Evolutionary conservation across 2,113 vertebrate species (phyloP), one percentile per base, ranked within the genome.

Genomic region (Onychorhynchus coronatus): DNA sequence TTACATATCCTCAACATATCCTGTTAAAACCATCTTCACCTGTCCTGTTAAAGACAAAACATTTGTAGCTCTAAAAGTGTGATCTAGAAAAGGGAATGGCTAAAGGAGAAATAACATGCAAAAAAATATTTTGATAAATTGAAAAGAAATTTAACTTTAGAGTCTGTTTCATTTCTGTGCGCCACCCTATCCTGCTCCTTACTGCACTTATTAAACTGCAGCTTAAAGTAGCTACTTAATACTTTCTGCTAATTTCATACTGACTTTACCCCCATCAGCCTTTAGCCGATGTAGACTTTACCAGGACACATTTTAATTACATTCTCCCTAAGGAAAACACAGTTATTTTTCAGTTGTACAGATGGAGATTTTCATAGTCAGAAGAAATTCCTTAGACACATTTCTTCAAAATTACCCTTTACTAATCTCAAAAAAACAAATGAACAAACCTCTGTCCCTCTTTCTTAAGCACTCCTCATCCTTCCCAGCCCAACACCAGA

Each of bases 221-320:
- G 23, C 53, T 89, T 91, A 86, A 93, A 55, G 5, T 31, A 92
- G 53, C 70, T 94, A 39, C 88, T 96, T 92, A 93, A 96, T 62
- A 86, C 70, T 93, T 93, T 27, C 63, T 59, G 73, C 27, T 96
- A 93, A 95, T 95, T 97, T 97, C 78, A 68, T 61, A 73, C 88
- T 79, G 89, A 66, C 71, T 97, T 96, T 96, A 91, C 61, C 76
- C 77, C 67, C 71, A 76, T 39, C 70, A 95, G 78, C 91, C 85
- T 96, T 97, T 97, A 97, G 96, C 95, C 79, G 82, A 59, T 65
- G 88, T 89, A 95, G 91, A 95, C 73, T 94, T 96, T 96, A 96
- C 73, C 82, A 63, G 74, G 97, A 97, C 96, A 96, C 71, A 95
- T 97, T 97, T 97, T 96, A 98, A 97, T 96, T 93, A 89, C 50